Conservation (phyloP, 2,797 vertebrate genomes). For the Premnoplex brunnescens region DNA sequence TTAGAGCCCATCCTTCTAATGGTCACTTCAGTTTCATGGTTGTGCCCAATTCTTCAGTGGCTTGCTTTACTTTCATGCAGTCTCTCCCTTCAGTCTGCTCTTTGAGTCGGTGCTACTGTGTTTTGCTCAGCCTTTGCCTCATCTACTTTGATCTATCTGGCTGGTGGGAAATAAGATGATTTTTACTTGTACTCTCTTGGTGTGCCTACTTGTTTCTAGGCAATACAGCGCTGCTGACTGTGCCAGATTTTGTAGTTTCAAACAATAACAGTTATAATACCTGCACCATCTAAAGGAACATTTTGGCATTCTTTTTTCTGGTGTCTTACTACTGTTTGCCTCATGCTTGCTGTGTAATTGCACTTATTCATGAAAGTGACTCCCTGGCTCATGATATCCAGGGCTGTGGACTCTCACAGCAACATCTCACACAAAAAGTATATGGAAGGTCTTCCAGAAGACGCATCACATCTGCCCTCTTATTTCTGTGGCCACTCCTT, state of each 20-base stretch:
- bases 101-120: not conserved
- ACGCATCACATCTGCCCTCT: fast-evolving
- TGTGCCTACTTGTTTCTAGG: not conserved
- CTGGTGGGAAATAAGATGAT: not conserved
- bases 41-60: not conserved
- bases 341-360: not conserved
- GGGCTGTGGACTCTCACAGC: not conserved
- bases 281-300: not conserved
- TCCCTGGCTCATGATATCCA: not conserved
- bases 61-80: not conserved
- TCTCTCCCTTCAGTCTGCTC: not conserved
- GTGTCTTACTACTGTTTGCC: not conserved
- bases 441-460: not conserved
- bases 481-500: not conserved
- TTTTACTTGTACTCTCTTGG: not conserved
- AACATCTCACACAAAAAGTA: not conserved
- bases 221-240: not conserved
- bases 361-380: not conserved
- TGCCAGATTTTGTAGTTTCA: not conserved
- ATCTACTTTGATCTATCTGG: not conserved
- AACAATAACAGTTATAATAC: not conserved
- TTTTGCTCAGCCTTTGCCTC: not conserved
- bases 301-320: not conserved
- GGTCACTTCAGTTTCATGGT: not conserved
- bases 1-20: not conserved